Base-by-base conservation (phyloP, 1,140 invertebrate species). In the Teleopsis dalmanni region DNA sequence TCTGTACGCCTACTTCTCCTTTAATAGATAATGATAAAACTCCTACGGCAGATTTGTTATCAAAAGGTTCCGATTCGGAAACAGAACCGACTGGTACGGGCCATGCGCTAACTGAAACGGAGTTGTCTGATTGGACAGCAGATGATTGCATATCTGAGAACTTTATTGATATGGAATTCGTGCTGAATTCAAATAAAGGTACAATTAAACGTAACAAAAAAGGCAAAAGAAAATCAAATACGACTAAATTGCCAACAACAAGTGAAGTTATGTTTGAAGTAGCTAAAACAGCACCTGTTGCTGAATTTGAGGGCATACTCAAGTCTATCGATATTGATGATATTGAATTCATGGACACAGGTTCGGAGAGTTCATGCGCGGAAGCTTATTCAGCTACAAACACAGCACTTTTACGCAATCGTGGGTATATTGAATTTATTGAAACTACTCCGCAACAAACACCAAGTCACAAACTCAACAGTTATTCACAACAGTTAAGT, bases 121-220 rank as follows among this genome's bases (percentile, higher is more conserved):
- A 91, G 62, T 71, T 89, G 10, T 90, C 87, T 0, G 88, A 91
- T 65, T 90, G 87, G 87, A 86, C 84, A 1, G 77, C 81, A 2
- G 87, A 89, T 54, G 82, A 81, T 52, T 82, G 80, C 16, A 83
- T 84, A 1, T 80, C 84, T 3, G 85, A 87, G 50, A 83, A 86
- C 58, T 76, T 86, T 40, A 78, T 79, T 22, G 81, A 84, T 48
- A 75, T 78, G 31, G 81, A 81, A 36, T 78, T 81, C 42, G 74
- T 76, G 22, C 70, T 81, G 0, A 78, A 81, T 56, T 73, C 77
- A 0, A 73, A 76, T 40, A 75, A 73, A 50, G 68, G 77, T n/a
- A 75, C 68, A 4, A 75, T 73, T 8, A 60, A 71, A 35, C 62
- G 74, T 5, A 75, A 72, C 36, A 75, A 76, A 48, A 66, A 72